Conservation (phyloP, 1,140 invertebrate genomes). For the Paralvinella palmiformis region DNA sequence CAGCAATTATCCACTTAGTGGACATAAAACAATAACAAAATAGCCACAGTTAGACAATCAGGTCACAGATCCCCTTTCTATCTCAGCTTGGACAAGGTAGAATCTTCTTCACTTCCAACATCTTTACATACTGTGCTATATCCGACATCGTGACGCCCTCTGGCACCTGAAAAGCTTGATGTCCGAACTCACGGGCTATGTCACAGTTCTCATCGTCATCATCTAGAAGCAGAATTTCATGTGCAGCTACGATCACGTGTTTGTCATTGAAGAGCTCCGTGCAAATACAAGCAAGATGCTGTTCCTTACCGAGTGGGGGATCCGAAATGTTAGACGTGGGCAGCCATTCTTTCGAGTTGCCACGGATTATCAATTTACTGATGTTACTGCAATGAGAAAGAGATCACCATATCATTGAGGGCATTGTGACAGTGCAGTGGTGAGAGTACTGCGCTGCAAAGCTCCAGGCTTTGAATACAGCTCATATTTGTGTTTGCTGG, state of each 20-base stretch:
- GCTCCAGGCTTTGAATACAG: too few relatives aligned
- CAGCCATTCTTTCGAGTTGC: conserved; percentile 16
- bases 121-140: too few relatives aligned
- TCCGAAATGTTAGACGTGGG: background rate
- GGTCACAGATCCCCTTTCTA: too few relatives aligned
- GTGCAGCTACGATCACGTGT: conserved; percentile 29
- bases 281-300: conserved; percentile 36
- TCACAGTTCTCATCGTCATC: conserved; percentile 35
- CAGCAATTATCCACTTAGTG: too few relatives aligned
- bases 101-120: too few relatives aligned
- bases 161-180: conserved; percentile 31
- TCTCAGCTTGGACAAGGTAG: too few relatives aligned
- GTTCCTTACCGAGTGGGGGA: conserved; percentile 32
- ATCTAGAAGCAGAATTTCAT: conserved; percentile 37
- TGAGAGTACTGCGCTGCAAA: too few relatives aligned
- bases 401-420: background rate
- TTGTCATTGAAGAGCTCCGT: conserved; percentile 31
- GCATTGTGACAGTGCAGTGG: conserved; percentile 28
- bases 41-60: too few relatives aligned
- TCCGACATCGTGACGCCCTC: conserved; percentile 33
- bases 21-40: too few relatives aligned
- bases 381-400: conserved; percentile 17
- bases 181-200: conserved; percentile 31
- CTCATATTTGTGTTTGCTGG: too few relatives aligned
- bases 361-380: conserved; percentile 16